Conservation (phyloP, 2,888 invertebrate genomes). For the Sinohyriopsis cumingii region DNA sequence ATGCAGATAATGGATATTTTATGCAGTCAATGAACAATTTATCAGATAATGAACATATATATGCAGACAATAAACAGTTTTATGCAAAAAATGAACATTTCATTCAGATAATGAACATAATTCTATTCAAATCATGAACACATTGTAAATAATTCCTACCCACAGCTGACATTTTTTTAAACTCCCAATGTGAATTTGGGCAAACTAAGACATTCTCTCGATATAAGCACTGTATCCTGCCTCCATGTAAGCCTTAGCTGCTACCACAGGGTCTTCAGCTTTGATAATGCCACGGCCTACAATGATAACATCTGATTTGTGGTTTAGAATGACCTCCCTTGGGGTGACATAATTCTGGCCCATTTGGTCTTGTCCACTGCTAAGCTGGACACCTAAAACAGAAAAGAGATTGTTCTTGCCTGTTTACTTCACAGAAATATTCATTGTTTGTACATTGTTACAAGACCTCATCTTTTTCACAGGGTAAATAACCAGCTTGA, state of each 20-base stretch:
- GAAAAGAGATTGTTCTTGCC: not conserved
- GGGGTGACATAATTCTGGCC: slow-evolving; percentile 94
- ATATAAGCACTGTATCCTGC: slow-evolving; percentile 81
- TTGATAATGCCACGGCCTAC: slow-evolving; percentile 90
- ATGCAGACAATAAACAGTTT: too few species aligned
- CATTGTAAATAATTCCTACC: too few species aligned
- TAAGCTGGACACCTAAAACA: slow-evolving; percentile 82
- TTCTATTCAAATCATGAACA: too few species aligned
- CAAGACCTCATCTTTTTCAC: not conserved
- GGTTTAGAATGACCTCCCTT: slow-evolving; percentile 83
- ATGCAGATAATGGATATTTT: too few species aligned
- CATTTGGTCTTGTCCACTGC: slow-evolving; percentile 80
- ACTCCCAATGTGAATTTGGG: too few species aligned
- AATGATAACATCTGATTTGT: slow-evolving; percentile 92
- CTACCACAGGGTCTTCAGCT: slow-evolving; percentile 76
- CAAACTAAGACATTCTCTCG: slow-evolving; percentile 23
- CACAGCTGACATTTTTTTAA: too few species aligned
- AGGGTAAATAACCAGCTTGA: not conserved
- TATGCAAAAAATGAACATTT: too few species aligned
- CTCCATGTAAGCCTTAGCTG: slow-evolving; percentile 82
- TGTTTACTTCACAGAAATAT: not conserved
- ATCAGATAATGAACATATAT: too few species aligned
- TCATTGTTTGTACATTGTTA: too few species aligned
- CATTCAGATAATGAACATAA: too few species aligned
- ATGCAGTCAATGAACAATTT: too few species aligned